phyloP scores from a whole-genome alignment of 1,140 invertebrate species.

The Apis florea region DNA sequence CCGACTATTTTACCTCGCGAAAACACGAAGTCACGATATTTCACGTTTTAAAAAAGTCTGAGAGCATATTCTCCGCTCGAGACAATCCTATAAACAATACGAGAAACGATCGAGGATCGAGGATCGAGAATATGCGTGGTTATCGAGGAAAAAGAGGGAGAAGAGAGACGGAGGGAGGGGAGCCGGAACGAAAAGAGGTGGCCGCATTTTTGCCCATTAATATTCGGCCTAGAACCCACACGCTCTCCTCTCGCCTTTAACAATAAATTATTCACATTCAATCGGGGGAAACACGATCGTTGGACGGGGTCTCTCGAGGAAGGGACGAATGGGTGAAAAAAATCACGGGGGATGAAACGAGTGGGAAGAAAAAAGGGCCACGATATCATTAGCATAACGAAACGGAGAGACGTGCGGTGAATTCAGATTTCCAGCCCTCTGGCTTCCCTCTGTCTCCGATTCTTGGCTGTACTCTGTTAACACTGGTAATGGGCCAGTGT shows the following conservation, averaged over 20 bases:
- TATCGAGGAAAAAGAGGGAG: neutral
- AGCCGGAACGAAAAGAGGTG: neutral
- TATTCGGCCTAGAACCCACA: conserved; percentile 10
- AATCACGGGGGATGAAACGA: conserved; percentile 58
- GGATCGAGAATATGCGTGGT: neutral
- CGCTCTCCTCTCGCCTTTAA: neutral
- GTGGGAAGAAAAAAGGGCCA: conserved; percentile 48
- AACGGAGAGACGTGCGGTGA: conserved; percentile 61
- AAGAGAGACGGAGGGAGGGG: neutral
- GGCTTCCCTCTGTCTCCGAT: conserved; percentile 19
- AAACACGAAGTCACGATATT: neutral
- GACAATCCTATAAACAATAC: conserved; percentile 27
- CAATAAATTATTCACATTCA: conserved; percentile 1
- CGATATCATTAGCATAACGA: conserved; percentile 66
- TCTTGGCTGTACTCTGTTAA: conserved; percentile 52
- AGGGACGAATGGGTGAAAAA: conserved; percentile 13
- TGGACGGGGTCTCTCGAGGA: neutral
- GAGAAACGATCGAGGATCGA: neutral
- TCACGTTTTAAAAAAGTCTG: conserved; percentile 8
- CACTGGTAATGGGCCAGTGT: conserved; percentile 58
- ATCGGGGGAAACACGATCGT: neutral
- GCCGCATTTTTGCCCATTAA: conserved; percentile 11
- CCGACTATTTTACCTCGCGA: neutral
- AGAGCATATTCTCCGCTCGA: neutral
- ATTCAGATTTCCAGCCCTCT: conserved; percentile 49